phyloP scores from a whole-genome alignment of 92 coral and sea anemone species.

The Epizoanthus scotinus region DNA sequence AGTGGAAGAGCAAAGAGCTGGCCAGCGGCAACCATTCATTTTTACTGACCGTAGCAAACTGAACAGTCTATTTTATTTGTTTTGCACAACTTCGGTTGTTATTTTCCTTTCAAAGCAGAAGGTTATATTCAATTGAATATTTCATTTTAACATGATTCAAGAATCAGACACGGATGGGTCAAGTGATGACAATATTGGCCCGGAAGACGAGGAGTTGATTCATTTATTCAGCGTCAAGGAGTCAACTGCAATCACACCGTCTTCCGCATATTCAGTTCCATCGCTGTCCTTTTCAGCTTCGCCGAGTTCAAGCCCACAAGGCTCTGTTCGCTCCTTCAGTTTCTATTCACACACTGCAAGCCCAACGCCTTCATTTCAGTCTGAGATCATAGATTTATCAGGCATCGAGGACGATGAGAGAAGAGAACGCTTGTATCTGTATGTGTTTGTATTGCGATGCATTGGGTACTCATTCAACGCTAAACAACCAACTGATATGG shows the following conservation, averaged over 20 bases:
- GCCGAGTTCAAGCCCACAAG: constrained; percentile 63
- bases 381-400: constrained; percentile 51
- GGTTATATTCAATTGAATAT: too few relatives aligned
- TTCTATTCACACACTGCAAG: not conserved
- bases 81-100: too few relatives aligned
- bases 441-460: constrained; percentile 92
- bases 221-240: constrained; percentile 27
- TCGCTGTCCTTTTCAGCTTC: constrained; percentile 32
- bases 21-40: too few relatives aligned
- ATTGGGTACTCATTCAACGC: constrained; percentile 93
- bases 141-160: constrained; percentile 31
- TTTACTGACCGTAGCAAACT: too few relatives aligned
- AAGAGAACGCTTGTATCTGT: constrained; percentile 80
- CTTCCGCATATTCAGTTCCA: not conserved
- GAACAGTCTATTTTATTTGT: too few relatives aligned
- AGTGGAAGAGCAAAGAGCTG: too few relatives aligned
- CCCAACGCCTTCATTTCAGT: constrained; percentile 1
- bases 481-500: constrained; percentile 93
- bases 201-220: constrained; percentile 29
- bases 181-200: constrained; percentile 40
- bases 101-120: too few relatives aligned
- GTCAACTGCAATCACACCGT: not conserved
- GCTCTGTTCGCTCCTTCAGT: constrained; percentile 56
- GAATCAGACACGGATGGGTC: constrained; percentile 47
- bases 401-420: constrained; percentile 81